Conservation (phyloP, 2,113 vertebrate species). For the Sclerurus mexicanus region DNA sequence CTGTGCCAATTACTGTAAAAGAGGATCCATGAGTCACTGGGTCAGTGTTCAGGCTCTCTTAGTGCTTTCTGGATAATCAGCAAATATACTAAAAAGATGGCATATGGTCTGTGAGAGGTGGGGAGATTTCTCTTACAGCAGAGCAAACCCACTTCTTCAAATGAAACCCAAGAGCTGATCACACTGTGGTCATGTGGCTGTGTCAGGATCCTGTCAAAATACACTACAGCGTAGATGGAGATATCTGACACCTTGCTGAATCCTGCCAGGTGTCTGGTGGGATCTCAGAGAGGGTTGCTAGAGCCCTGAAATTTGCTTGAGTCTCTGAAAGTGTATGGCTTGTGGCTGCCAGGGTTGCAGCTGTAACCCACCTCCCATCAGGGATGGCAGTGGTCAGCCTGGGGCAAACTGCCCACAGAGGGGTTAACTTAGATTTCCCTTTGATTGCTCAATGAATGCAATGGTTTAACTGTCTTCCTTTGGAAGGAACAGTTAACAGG, state of each 20-base stretch:
- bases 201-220: neutral
- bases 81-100: neutral
- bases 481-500: neutral
- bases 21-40: neutral
- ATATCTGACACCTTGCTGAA: neutral
- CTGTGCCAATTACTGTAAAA: neutral
- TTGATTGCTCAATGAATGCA: neutral
- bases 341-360: neutral
- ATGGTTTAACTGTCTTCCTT: neutral
- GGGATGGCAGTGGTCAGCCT: accelerated
- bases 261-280: neutral
- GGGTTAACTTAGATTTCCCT: neutral
- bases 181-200: neutral
- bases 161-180: neutral
- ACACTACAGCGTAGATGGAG: neutral
- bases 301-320: neutral
- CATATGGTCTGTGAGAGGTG: slow-evolving; percentile 4
- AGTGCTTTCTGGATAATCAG: neutral
- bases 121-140: neutral
- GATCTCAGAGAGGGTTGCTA: neutral
- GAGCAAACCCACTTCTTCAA: neutral
- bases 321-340: neutral
- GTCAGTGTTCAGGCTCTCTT: neutral
- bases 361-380: neutral
- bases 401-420: neutral